Evolutionary conservation across 1,140 invertebrate species (phyloP), one percentile per base, ranked within the genome.

Genomic region (honey bee (Apis mellifera)): DNA sequence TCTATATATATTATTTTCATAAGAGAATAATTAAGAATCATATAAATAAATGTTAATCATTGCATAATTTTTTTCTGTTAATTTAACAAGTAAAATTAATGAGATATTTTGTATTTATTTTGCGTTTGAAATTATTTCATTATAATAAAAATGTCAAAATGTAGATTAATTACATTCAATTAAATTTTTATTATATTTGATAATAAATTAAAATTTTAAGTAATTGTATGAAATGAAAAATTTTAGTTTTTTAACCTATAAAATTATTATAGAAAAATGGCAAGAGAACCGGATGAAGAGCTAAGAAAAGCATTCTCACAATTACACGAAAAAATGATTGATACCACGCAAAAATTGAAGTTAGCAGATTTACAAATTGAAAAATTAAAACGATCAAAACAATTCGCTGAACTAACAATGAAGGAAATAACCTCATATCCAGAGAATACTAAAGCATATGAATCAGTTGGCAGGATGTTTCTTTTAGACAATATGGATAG

Each of bases 381-480:
- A 60, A 95, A 95, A 9, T 91, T 98, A 19, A 96, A 96, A 84
- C 93, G 96, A 73, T 94, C 95, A 19, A 96, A 97, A 85, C 95
- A 96, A 74, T 96, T 96, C 89, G 95, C 96, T 68, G 95, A 96
- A 86, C 93, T 98, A 32, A 98, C 97, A 11, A 95, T 96, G 72
- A 95, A 94, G 55, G 95, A 95, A 86, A 93, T 96, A 32, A 91
- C 85, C 65, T 85, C 92, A n/a, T 92, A 97, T 76, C 95, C 95
- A 74, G 84, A 93, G 82, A 94, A 94, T 11, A 97, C 96, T 5
- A 96, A 95, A 87, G 96, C 96, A 0, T 98, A 97, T 91, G 96
- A 98, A 94, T 96, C 96, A 42, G 95, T 98, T 1, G 97, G 97
- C 11, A 93, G 97, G 92, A 98, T 97, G 97, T 98, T 98, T 91